A percentile compares a stretch with the other conserved stretches of the same genome.
phyloP scores from a whole-genome alignment of 2,797 vertebrate species.

The Rousettus madagascariensis region DNA sequence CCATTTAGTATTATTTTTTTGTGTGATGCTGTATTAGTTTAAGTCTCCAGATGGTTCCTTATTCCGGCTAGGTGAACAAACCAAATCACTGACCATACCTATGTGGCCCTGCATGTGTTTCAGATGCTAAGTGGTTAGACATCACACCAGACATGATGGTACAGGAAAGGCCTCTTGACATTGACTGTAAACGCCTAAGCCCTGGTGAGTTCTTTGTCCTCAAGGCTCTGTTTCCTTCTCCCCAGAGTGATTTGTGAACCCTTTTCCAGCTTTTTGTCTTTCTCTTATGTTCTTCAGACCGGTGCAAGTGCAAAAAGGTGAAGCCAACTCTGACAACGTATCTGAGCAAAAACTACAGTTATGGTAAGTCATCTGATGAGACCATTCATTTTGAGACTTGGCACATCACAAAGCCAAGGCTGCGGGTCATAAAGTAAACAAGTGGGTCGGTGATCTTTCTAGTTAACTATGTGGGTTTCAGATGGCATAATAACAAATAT shows the following conservation, averaged over 20 bases:
- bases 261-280: slow-evolving; percentile 31
- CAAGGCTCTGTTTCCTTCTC: rapidly evolving
- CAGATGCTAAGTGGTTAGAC: slow-evolving; percentile 88
- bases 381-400: neutral
- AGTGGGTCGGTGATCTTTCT: neutral
- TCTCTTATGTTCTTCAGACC: slow-evolving; percentile 79
- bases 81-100: neutral
- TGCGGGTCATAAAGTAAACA: neutral
- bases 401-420: neutral
- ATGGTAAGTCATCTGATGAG: slow-evolving; percentile 83
- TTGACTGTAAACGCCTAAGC: slow-evolving; percentile 84
- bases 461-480: neutral
- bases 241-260: neutral
- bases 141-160: slow-evolving; percentile 86
- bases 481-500: neutral
- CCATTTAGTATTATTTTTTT: neutral
- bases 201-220: slow-evolving; percentile 81
- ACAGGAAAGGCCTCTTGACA: slow-evolving; percentile 80
- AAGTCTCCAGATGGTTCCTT: neutral
- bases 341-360: slow-evolving; percentile 89
- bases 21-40: neutral
- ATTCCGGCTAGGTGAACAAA: neutral
- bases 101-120: slow-evolving; percentile 52
- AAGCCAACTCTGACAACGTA: slow-evolving; percentile 87
- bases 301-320: slow-evolving; percentile 88